Conservation (phyloP, 2,797 vertebrate genomes). For the Sandelia bainsii region DNA sequence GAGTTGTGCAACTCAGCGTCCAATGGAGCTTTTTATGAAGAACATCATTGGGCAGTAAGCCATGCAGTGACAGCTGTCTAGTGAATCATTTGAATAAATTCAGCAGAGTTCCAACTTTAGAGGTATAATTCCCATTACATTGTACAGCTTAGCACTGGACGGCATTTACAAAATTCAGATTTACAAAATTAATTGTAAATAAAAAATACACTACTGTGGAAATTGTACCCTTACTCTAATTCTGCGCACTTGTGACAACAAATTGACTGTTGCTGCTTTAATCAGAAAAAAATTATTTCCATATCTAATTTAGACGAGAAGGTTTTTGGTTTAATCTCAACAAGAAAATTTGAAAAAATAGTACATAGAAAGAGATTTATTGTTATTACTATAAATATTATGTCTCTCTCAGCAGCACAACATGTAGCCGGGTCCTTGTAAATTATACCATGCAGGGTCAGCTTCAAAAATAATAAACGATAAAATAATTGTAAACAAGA, state of each 20-base stretch:
- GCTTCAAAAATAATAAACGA: constrained; percentile 16
- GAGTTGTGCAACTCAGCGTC: constrained; percentile 53
- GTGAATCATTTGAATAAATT: constrained; percentile 72
- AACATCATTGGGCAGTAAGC: constrained; percentile 70
- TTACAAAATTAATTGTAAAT: constrained; percentile 38
- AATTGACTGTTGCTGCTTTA: constrained; percentile 19
- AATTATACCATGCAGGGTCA: constrained; percentile 17
- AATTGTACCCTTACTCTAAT: constrained; percentile 21
- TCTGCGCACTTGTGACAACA: constrained; percentile 4
- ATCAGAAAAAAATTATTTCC: constrained; percentile 39
- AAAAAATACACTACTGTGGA: constrained; percentile 36
- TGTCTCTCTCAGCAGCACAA: neutral
- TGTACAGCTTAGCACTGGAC: constrained; percentile 32
- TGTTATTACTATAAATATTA: neutral
- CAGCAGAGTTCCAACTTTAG: constrained; percentile 59
- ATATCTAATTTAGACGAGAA: constrained; percentile 29
- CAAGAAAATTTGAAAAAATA: constrained; percentile 3
- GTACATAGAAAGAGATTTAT: neutral
- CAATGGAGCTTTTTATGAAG: constrained; percentile 67
- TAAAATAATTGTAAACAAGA: constrained; percentile 4
- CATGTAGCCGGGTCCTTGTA: constrained; percentile 32
- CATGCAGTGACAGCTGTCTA: constrained; percentile 75
- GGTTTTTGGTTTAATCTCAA: constrained; percentile 31
- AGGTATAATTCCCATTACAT: constrained; percentile 44
- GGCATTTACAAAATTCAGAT: constrained; percentile 35